Percentiles rank a stretch among this genome's conserved stretches.
Evolutionary conservation across 2,113 vertebrate genomes (phyloP).

Genomic region (Noctilio leporinus): DNA sequence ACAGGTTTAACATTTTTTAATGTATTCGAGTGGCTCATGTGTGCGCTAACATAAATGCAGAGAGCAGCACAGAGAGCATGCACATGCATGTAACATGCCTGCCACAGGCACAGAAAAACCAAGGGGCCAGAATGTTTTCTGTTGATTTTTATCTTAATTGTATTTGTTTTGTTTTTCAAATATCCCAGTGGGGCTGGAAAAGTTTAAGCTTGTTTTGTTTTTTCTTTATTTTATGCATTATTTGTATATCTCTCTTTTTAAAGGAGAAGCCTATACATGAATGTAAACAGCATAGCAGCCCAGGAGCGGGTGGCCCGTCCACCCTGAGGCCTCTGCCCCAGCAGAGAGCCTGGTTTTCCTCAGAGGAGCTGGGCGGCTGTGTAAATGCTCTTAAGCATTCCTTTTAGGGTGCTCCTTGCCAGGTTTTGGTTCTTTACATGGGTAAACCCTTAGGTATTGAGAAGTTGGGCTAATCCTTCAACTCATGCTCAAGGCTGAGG

Average conservation of each 20-base stretch:
- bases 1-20: not conserved
- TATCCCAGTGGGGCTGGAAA: not conserved
- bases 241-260: not conserved
- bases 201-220: not conserved
- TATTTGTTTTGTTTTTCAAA: not conserved
- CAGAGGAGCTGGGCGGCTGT: too few relatives aligned
- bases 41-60: not conserved
- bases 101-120: not conserved
- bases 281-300: not conserved
- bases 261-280: not conserved
- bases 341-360: not conserved
- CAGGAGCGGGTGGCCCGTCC: not conserved
- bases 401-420: not conserved
- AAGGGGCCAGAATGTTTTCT: not conserved
- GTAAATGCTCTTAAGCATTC: not conserved
- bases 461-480: not conserved
- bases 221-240: not conserved
- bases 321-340: not conserved
- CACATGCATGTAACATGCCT: not conserved
- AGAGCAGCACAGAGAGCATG: not conserved
- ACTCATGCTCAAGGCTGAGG: not conserved
- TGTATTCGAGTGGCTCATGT: not conserved
- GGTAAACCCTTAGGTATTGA: not conserved
- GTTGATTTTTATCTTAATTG: not conserved
- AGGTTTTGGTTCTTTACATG: not conserved